Evolutionary conservation across 2,797 vertebrate genomes (phyloP).

Genomic region (Knipowitschia caucasica): DNA sequence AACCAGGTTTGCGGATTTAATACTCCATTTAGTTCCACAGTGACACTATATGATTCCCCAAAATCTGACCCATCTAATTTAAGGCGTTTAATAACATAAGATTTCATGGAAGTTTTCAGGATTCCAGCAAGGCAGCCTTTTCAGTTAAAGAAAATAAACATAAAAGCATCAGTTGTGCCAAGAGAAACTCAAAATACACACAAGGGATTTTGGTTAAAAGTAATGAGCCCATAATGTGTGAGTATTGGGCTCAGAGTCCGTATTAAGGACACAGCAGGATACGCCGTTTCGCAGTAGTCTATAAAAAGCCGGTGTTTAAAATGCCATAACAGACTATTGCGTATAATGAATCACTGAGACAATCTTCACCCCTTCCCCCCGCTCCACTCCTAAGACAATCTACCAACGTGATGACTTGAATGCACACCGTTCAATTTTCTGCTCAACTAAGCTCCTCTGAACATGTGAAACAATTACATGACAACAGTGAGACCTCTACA

Average conservation of each 20-base stretch:
- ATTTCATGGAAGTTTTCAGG: constrained; percentile 17
- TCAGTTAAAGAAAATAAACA: constrained; percentile 17
- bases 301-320: constrained; percentile 13
- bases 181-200: constrained; percentile 11
- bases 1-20: background rate
- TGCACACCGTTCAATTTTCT: constrained; percentile 56
- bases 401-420: constrained; percentile 33
- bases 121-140: constrained; percentile 12
- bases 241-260: constrained; percentile 7
- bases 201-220: constrained; percentile 11
- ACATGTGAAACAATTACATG: constrained; percentile 40
- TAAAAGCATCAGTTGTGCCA: constrained; percentile 7
- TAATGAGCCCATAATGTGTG: constrained; percentile 12
- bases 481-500: constrained; percentile 24
- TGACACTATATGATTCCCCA: background rate
- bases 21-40: background rate
- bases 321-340: constrained; percentile 11
- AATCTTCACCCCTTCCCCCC: constrained; percentile 6
- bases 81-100: background rate
- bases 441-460: constrained; percentile 53
- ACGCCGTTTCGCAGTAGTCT: background rate
- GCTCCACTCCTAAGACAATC: constrained; percentile 27
- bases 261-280: constrained; percentile 13
- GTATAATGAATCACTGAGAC: constrained; percentile 11
- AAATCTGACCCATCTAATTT: background rate